A percentile compares a stretch with the other conserved stretches of the same genome.
Evolutionary conservation across 2,888 invertebrate species (phyloP).

Genomic region (Diaperis boleti): DNA sequence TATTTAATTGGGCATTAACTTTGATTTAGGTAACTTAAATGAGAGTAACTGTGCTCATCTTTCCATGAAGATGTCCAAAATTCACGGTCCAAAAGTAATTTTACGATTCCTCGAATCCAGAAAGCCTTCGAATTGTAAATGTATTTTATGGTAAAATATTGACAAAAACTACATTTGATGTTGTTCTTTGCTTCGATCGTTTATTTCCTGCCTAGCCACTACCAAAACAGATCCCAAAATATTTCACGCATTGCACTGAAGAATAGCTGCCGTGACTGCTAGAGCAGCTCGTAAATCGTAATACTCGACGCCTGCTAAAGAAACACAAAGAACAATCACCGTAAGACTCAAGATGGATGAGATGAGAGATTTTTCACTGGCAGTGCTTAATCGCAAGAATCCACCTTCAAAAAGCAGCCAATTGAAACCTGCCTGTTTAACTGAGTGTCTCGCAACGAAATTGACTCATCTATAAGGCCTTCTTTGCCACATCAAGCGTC

Average conservation of each 20-base stretch:
- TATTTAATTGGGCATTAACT: too few species aligned
- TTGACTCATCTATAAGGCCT: slow-evolving; percentile 27
- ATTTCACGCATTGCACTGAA: background rate
- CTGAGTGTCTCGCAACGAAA: slow-evolving; percentile 17
- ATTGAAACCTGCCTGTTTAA: slow-evolving; percentile 27
- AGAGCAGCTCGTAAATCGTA: slow-evolving; percentile 23
- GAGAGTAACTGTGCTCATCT: too few species aligned
- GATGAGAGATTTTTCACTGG: slow-evolving; percentile 21
- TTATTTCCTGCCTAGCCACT: too few species aligned
- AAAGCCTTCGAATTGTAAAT: too few species aligned
- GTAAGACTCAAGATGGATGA: slow-evolving; percentile 12
- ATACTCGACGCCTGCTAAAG: slow-evolving; percentile 4
- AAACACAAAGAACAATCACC: slow-evolving; percentile 15
- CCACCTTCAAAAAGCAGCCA: slow-evolving; percentile 13
- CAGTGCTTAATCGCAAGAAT: slow-evolving; percentile 22
- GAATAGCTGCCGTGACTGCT: background rate
- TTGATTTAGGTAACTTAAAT: too few species aligned
- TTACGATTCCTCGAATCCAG: too few species aligned
- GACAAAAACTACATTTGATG: too few species aligned
- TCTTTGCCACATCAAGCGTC: background rate
- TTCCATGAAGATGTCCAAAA: too few species aligned
- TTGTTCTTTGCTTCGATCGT: too few species aligned
- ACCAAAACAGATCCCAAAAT: background rate
- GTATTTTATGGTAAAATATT: too few species aligned
- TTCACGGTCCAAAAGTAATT: too few species aligned